A percentile compares a stretch with the other conserved stretches of the same genome.
These are phyloP conservation scores for Ethmia dodecea DNA, from an alignment of 2,888 invertebrate species.

Conservation along the genomic window DNA sequence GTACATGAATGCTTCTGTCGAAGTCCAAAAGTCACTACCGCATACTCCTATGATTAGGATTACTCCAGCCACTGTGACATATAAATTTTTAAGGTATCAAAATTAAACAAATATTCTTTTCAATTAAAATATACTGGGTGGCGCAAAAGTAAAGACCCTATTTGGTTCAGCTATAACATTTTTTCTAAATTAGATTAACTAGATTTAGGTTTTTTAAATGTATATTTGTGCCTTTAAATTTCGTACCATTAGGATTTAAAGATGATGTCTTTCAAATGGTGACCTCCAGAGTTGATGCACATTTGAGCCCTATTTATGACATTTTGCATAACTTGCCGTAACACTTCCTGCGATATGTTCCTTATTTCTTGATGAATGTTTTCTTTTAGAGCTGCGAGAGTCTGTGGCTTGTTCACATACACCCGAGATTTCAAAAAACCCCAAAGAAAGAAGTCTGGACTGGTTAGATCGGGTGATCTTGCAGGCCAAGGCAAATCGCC, in stretches of 20 bases:
- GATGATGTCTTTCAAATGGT: slow-evolving; percentile 2
- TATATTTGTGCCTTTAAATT: slow-evolving; percentile 1
- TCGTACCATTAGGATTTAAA: slow-evolving; percentile 2
- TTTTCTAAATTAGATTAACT: slow-evolving; percentile 6
- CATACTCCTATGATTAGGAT: no score
- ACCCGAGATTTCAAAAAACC: slow-evolving; percentile 10
- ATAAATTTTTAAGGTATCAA: no score
- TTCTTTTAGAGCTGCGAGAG: slow-evolving; percentile 4
- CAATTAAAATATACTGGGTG: not conserved
- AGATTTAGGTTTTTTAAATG: slow-evolving; percentile 2
- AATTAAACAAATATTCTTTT: no score
- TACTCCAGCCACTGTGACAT: no score
- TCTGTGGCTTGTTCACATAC: slow-evolving; percentile 11
- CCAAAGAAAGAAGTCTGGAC: slow-evolving; percentile 11
- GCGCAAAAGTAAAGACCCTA: slow-evolving; percentile 9
- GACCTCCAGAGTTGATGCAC: not conserved
- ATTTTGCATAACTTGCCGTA: slow-evolving; percentile 4
- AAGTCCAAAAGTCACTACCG: no score
- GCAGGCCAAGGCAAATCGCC: slow-evolving; percentile 12
- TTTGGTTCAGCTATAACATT: slow-evolving; percentile 6
- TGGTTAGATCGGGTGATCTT: slow-evolving; percentile 11
- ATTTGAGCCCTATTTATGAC: slow-evolving; percentile 2
- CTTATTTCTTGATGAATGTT: slow-evolving; percentile 5
- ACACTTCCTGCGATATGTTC: slow-evolving; percentile 5
- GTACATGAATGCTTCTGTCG: no score